Base-by-base conservation (phyloP, 2,888 invertebrate species). In the Zhuqinia jingwanae region DNA sequence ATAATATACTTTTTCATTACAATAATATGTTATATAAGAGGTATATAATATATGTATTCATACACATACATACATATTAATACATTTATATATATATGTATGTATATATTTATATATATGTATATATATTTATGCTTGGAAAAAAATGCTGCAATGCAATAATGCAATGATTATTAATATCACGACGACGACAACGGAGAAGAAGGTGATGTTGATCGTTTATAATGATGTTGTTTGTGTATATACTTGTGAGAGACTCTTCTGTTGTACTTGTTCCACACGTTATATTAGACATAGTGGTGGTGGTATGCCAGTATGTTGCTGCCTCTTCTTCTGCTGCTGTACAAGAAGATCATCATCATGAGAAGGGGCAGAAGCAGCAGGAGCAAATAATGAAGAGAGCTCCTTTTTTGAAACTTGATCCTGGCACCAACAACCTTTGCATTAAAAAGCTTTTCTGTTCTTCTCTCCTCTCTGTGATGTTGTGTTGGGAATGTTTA, bases 361-460 rank as follows among this genome's bases (percentile, higher is more conserved):
- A 73, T 47, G 63, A 65, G 68, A 47, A 70, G 70, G 63, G 30
- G 73, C 70, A 76, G 65, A 63, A 85, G 85, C 78, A 85, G 85
- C 68, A 78, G 79, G 76, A 85, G 79, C 60, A 75, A 30, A 79
- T 85, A 79, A 79, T 85, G 80, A 80, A 73, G 65, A 85, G 75
- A 79, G 80, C 80, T 79, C 79, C 80, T 80, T 79, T 80, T 85
- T 85, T 80, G 85, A 85, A 85, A 85, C 85, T 85, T 85, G 85
- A 85, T 85, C 85, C 85, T 85, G 85, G 85, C 79, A 84, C 77
- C 76, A 77, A 50, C 56, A 77, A 78, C 27, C 56, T 68, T 73
- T 73, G 73, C 73, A 73, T 73, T 73, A 47, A 50, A 73, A 50
- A 73, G 36, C n/a, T 30, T 65, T 65, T 65, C 22, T 68, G 17